Evolutionary conservation across 2,113 vertebrate genomes (phyloP).

Genomic region (Tychaedon coryphoeus): DNA sequence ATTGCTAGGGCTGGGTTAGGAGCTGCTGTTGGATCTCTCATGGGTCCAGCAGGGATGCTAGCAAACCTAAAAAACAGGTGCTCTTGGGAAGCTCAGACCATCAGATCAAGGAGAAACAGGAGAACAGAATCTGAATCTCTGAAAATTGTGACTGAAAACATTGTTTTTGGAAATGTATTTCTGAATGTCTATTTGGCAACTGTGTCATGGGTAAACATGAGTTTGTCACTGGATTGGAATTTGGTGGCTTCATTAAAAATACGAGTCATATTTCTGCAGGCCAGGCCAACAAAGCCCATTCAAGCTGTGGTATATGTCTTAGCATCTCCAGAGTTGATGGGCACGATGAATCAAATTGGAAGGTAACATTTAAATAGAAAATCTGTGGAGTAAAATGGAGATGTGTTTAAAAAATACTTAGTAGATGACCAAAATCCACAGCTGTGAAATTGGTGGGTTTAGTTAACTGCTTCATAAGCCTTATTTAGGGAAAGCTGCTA

Average conservation of each 20-base stretch:
- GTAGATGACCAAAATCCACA: not conserved
- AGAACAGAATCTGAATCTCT: not conserved
- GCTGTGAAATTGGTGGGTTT: not conserved
- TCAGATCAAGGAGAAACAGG: not conserved
- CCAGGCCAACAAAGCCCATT: not conserved
- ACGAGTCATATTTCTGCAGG: not conserved
- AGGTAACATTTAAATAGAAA: not conserved
- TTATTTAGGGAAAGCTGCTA: not conserved
- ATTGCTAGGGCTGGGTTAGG: fast-evolving
- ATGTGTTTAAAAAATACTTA: not conserved
- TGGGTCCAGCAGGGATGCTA: fast-evolving
- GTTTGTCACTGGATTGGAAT: slow-evolving; percentile 42
- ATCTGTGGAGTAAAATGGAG: not conserved
- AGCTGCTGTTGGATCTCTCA: not conserved
- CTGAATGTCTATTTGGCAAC: not conserved
- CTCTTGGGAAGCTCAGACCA: not conserved
- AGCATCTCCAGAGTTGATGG: not conserved
- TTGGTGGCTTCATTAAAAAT: slow-evolving; percentile 30
- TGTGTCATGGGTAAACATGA: not conserved
- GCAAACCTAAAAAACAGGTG: not conserved
- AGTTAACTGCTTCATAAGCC: not conserved
- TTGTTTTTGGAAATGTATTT: not conserved
- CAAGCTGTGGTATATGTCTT: not conserved
- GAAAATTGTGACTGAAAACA: not conserved
- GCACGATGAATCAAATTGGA: not conserved